Percentiles rank a stretch among this genome's conserved stretches.
phyloP scores from a whole-genome alignment of 2,113 vertebrate genomes.

The Lepisosteus osseus region DNA sequence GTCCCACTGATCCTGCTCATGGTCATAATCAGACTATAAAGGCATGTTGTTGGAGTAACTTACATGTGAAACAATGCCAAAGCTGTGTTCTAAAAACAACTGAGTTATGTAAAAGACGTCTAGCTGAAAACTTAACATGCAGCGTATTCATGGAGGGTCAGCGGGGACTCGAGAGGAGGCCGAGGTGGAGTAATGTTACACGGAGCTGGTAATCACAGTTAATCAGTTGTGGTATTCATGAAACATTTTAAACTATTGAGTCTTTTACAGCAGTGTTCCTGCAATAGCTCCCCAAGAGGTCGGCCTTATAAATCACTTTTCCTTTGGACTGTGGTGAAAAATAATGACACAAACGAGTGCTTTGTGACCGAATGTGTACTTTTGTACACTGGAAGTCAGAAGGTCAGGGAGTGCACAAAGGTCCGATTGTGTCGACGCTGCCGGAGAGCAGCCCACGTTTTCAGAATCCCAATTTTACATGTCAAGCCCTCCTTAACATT shows the following conservation, averaged over 20 bases:
- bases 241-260: conserved; percentile 29
- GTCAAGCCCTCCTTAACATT: conserved; percentile 35
- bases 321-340: conserved; percentile 24
- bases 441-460: conserved; percentile 30
- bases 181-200: neutral
- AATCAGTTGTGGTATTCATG: conserved; percentile 26
- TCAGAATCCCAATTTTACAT: conserved; percentile 24
- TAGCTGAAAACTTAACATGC: conserved; percentile 28
- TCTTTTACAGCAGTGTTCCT: conserved; percentile 25
- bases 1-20: no score
- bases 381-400: conserved; percentile 50
- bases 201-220: conserved; percentile 23
- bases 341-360: conserved; percentile 49
- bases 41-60: no score
- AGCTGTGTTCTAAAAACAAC: no score
- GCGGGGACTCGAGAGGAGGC: neutral
- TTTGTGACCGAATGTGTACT: conserved; percentile 58
- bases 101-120: conserved; percentile 18
- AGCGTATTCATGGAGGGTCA: neutral
- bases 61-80: no score
- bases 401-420: conserved; percentile 58
- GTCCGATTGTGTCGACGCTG: conserved; percentile 49
- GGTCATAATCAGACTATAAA: no score
- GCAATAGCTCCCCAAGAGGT: conserved; percentile 26
- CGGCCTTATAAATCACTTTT: conserved; percentile 28